Conservation (phyloP, 2,113 vertebrate species). For the Silurus meridionalis region DNA sequence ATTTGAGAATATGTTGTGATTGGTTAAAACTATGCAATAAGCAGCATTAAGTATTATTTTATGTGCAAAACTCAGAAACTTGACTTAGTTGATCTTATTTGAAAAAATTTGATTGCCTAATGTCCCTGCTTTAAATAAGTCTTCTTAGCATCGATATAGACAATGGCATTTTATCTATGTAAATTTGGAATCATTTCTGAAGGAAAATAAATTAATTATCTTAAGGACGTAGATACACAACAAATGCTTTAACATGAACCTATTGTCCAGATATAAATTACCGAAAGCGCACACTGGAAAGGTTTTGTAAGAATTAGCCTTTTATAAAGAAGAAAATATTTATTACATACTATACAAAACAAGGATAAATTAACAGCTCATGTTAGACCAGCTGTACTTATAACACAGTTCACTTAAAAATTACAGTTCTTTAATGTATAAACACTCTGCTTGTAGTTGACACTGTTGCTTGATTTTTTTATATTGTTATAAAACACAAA, state of each 20-base stretch:
- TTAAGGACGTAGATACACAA: constrained; percentile 38
- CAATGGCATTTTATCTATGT: constrained; percentile 44
- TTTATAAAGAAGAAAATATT: not conserved
- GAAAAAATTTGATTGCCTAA: not conserved
- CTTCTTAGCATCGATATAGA: not conserved
- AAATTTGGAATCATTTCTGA: constrained; percentile 64
- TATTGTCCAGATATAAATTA: too few relatives aligned
- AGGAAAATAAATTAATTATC: constrained; percentile 39
- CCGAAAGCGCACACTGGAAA: too few relatives aligned
- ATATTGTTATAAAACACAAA: not conserved
- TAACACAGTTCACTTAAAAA: not conserved
- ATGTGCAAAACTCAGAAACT: constrained; percentile 16
- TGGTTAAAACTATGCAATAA: constrained; percentile 13
- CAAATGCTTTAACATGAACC: constrained; percentile 47
- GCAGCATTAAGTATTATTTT: constrained; percentile 42
- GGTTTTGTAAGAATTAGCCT: not conserved
- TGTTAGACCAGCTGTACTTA: too few relatives aligned
- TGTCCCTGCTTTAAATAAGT: constrained; percentile 22
- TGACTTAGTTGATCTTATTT: not conserved
- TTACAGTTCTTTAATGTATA: not conserved
- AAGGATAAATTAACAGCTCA: not conserved
- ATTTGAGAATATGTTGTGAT: constrained; percentile 58
- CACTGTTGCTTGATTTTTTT: not conserved
- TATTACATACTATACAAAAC: not conserved
- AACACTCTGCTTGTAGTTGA: not conserved